A percentile compares a stretch with the other conserved stretches of the same genome.
Conservation (phyloP, 1,140 invertebrate genomes). For the Cheumatopsyche charites region DNA sequence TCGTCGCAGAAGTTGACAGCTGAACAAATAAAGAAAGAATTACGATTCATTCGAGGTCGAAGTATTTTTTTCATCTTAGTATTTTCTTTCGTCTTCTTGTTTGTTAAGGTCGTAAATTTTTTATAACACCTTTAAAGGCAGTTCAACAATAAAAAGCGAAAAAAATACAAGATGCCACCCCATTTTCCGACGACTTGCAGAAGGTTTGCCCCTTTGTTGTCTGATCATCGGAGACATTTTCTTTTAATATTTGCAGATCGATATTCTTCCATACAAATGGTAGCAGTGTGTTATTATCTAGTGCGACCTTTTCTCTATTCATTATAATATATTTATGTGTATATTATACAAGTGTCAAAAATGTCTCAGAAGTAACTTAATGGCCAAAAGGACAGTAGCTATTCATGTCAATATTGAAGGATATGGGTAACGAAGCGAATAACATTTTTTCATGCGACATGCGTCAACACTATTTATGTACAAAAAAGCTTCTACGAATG, state of each 20-base stretch:
- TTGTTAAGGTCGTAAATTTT: constrained; percentile 41
- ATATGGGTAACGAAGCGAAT: constrained; percentile 30
- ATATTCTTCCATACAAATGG: no score
- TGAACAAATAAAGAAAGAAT: constrained; percentile 40
- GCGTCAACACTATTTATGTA: constrained; percentile 28
- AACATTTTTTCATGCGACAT: constrained; percentile 23
- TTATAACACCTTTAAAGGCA: constrained; percentile 43
- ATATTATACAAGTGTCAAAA: constrained; percentile 7
- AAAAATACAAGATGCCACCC: constrained; percentile 33
- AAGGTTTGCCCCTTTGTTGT: constrained; percentile 14
- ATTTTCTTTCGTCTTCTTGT: constrained; percentile 37
- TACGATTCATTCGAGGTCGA: constrained; percentile 36
- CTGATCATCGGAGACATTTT: constrained; percentile 15
- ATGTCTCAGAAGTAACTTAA: constrained; percentile 10
- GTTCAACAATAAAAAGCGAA: constrained; percentile 40
- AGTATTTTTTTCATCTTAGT: constrained; percentile 14
- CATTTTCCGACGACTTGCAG: not conserved
- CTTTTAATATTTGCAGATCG: no score
- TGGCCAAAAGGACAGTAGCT: constrained; percentile 14
- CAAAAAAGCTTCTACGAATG: constrained; percentile 10
- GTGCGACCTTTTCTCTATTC: no score
- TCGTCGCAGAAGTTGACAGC: not conserved
- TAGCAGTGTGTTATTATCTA: no score
- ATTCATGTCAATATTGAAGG: constrained; percentile 28
- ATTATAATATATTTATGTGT: not conserved